Evolutionary conservation across 2,888 invertebrate genomes (phyloP), one percentile per base, ranked within the genome.

Genomic region (Gari tellinella): DNA sequence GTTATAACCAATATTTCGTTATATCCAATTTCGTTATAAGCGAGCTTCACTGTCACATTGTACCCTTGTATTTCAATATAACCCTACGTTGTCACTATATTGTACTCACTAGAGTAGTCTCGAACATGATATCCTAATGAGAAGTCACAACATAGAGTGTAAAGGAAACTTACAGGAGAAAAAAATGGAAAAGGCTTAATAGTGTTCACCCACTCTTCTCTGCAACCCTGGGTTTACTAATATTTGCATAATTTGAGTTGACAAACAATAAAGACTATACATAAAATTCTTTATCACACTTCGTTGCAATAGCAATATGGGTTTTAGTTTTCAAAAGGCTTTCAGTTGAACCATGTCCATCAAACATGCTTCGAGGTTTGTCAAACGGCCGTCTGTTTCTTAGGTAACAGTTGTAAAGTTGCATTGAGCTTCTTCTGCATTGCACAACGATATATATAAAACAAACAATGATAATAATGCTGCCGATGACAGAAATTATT

Each of bases 391-490:
- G 43, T 58, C 72, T 70, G 41, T 72, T 74, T 51, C 61, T 55
- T 2, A 63, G 37, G 48, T 66, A 72, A 21, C 48, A 60, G 37
- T 70, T 60, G 40, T 64, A 74, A 12, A 73, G 12, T n/a, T 57
- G 51, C 43, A 48, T 56, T n/a, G 73, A 70, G 38, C 61, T 60
- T 49, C 58, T 51, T 53, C 66, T 58, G 23, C 70, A 70, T 58
- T 78, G 78, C 19, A 70, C 31, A 25, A 66, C 43, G 17, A 78
- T 78, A 46, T 78, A 78, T n/a, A 74, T 43, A 19, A 78, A 58
- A 60, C 73, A 78, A 23, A 74, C 72, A 1, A 74, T 38, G 21
- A 78, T 74, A 19, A 74, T 61, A 46, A 78, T 63, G 48, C 63
- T 67, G 19, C 78, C 78, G 23, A 78, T 70, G 2, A 78, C 61